Evolutionary conservation across 2,888 invertebrate species (phyloP).

Genomic region (Calliphora vomitoria): DNA sequence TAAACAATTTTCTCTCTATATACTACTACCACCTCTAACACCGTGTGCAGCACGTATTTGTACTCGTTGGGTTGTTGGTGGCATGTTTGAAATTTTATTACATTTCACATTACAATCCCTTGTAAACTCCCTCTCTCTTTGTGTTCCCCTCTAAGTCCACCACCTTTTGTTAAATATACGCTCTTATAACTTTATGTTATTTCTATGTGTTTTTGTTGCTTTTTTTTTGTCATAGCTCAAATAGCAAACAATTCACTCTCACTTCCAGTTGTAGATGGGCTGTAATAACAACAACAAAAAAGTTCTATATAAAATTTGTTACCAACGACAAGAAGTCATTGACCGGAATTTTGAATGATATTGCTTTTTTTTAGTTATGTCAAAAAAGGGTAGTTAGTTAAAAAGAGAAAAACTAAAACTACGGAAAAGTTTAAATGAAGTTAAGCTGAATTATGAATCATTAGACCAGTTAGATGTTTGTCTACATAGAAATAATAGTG

Average conservation of each 20-base stretch:
- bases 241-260: slow-evolving; percentile 28
- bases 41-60: too few relatives aligned
- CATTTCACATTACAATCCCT: slow-evolving; percentile 5
- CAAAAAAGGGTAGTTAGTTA: neutral
- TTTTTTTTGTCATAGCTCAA: slow-evolving; percentile 4
- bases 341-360: slow-evolving; percentile 49
- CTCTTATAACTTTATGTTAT: slow-evolving; percentile 17
- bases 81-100: slow-evolving; percentile 12
- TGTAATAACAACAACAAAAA: neutral
- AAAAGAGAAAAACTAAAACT: too few relatives aligned
- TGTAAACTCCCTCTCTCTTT: neutral
- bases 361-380: neutral
- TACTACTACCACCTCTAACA: neutral
- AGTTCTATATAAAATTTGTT: slow-evolving; percentile 48
- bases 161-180: slow-evolving; percentile 10
- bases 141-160: neutral
- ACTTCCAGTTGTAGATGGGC: slow-evolving; percentile 7
- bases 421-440: too few relatives aligned
- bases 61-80: neutral
- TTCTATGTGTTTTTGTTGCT: neutral
- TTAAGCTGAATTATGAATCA: too few relatives aligned
- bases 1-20: neutral
- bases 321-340: slow-evolving; percentile 55
- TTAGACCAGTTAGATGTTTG: too few relatives aligned
- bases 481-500: too few relatives aligned